phyloP scores from a whole-genome alignment of 1,140 invertebrate genomes.

The Liolophura sinensis region DNA sequence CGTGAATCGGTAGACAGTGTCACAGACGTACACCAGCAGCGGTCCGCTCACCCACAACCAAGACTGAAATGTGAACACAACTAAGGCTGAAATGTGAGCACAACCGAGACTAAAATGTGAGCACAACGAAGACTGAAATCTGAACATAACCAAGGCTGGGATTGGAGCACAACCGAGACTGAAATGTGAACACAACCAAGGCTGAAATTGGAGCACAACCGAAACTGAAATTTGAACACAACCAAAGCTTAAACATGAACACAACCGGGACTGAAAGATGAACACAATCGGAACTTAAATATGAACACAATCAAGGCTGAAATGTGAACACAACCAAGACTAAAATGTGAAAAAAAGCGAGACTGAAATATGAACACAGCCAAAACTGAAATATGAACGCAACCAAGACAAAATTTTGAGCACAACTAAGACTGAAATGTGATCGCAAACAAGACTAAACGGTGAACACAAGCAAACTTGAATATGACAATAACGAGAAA shows the following conservation, averaged over 20 bases:
- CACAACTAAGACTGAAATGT: no score
- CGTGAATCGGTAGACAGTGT: conserved; percentile 13
- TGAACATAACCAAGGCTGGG: no score
- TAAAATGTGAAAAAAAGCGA: neutral
- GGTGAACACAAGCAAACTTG: neutral
- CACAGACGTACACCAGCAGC: conserved; percentile 20
- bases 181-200: conserved; percentile 1
- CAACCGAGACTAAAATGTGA: neutral
- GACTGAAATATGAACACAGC: neutral
- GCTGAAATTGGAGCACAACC: neutral
- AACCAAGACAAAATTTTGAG: no score
- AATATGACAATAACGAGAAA: neutral
- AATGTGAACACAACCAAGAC: neutral
- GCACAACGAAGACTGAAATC: neutral
- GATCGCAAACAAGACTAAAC: no score
- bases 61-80: conserved; percentile 13
- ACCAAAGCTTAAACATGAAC: neutral
- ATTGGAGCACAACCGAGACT: conserved; percentile 30
- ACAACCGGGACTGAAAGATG: conserved; percentile 22
- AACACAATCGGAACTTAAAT: neutral
- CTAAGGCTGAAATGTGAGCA: neutral
- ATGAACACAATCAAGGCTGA: neutral
- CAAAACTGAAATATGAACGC: neutral
- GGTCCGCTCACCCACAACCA: conserved; percentile 26
- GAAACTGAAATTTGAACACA: neutral